Conservation (phyloP, 2,888 invertebrate genomes). For the Callosobruchus maculatus region DNA sequence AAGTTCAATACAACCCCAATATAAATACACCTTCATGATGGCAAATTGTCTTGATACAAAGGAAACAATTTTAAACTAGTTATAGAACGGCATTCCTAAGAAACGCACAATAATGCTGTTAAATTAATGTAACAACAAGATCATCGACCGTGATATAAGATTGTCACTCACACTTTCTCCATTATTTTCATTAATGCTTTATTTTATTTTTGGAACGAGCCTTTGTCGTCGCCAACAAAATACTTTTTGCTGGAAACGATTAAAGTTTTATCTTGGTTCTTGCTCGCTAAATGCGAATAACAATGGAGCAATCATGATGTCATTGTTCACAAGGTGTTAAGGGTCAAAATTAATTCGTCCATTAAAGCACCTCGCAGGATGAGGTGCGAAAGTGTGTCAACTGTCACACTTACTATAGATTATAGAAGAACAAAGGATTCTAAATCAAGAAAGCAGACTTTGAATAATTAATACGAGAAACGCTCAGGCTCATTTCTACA, state of each 20-base stretch:
- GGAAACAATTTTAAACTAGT: neutral
- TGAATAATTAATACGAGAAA: too few relatives aligned
- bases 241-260: neutral
- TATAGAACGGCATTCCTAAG: neutral
- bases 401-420: too few relatives aligned
- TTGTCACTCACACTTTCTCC: neutral
- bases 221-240: neutral
- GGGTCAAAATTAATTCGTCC: neutral
- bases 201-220: neutral
- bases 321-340: neutral
- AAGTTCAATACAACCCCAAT: neutral
- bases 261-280: neutral
- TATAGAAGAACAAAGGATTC: too few relatives aligned
- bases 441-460: too few relatives aligned
- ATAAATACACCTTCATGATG: neutral
- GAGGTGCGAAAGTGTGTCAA: too few relatives aligned
- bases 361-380: too few relatives aligned
- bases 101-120: neutral
- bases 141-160: neutral
- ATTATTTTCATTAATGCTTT: neutral
- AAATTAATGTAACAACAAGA: neutral
- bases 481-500: too few relatives aligned
- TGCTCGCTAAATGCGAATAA: neutral
- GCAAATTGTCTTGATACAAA: neutral
- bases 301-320: neutral